Conservation (phyloP, 2,888 invertebrate species). For the Stomorhina lunata region DNA sequence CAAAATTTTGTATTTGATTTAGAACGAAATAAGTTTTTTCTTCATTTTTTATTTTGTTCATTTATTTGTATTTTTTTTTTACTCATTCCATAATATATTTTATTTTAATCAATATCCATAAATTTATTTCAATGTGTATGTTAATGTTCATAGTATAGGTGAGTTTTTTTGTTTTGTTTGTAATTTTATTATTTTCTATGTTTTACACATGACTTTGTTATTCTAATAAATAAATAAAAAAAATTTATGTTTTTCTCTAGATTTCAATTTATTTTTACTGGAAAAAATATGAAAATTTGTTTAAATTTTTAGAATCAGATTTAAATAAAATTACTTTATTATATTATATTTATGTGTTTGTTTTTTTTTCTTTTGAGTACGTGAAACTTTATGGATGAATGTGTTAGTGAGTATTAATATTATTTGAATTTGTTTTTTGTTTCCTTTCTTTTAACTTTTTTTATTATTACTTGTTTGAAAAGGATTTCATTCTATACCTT, state of each 20-base stretch:
- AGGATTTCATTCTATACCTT: neutral
- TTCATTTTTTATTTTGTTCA: constrained; percentile 22
- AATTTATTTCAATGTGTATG: constrained; percentile 5
- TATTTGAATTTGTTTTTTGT: too few relatives aligned
- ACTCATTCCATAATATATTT: constrained; percentile 22
- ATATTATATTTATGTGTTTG: neutral
- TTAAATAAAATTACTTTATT: constrained; percentile 34
- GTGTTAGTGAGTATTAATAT: neutral
- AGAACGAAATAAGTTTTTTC: constrained; percentile 34
- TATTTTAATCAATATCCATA: constrained; percentile 33
- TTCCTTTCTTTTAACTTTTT: too few relatives aligned
- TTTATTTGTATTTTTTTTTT: neutral
- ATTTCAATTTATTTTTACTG: neutral
- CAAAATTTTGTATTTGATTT: constrained; percentile 10
- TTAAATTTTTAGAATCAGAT: constrained; percentile 6
- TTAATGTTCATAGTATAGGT: neutral
- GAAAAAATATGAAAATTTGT: constrained; percentile 25
- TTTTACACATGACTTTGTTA: constrained; percentile 16
- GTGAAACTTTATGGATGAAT: neutral
- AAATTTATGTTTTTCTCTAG: neutral
- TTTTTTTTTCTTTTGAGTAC: neutral
- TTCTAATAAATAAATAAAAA: constrained; percentile 28
- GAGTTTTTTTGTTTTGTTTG: neutral
- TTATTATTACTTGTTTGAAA: neutral
- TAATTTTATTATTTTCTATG: neutral